Base-by-base conservation (phyloP, 2,113 vertebrate species). In the Strigops habroptila region DNA sequence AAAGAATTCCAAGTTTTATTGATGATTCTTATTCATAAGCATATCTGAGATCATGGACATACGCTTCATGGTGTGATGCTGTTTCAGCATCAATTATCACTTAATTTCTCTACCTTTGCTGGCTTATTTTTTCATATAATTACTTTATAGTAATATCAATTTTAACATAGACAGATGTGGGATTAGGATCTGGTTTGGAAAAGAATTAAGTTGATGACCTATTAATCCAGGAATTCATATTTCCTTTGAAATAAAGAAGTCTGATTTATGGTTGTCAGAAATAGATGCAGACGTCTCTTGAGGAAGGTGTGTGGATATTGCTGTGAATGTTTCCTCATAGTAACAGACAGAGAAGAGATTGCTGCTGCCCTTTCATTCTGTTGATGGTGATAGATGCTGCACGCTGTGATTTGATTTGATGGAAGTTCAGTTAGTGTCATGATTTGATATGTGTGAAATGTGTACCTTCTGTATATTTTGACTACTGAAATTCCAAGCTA, bases 191-290 rank as follows among this genome's bases (percentile, higher is more conserved):
- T 79, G 25, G 4, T 92, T 86, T 93, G 60, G 46, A 82, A 94
- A 86, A 73, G n/a, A 75, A 41, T 87, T 82, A 90, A 69, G 33
- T 25, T 75, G 85, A n/a, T 91, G 81, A 49, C 41, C 64, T 76
- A 10, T 91, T 94, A 91, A 92, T 57, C 86, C 44, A 60, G 44
- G 27, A 83, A 63, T 87, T 92, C n/a, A 7, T 49, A 35, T 67
- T 96, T 93, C 19, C 31, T 51, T 86, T 88, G 85, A 91, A 93
- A 91, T 88, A 75, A 76, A 71, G 17, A 35, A 82, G 18, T 86
- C 16, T 82, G 55, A 82, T 78, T 88, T 93, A 41, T 49, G 44
- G 17, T 39, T 60, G 68, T 76, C 86, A 90, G 87, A 88, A 93
- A 73, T 68, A 93, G 60, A 69, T 77, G 43, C 65, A 48, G 31